Evolutionary conservation across 37 sponge, comb jelly and placozoan species (phyloP).

Genomic region (Aphrocallistes beatrix): DNA sequence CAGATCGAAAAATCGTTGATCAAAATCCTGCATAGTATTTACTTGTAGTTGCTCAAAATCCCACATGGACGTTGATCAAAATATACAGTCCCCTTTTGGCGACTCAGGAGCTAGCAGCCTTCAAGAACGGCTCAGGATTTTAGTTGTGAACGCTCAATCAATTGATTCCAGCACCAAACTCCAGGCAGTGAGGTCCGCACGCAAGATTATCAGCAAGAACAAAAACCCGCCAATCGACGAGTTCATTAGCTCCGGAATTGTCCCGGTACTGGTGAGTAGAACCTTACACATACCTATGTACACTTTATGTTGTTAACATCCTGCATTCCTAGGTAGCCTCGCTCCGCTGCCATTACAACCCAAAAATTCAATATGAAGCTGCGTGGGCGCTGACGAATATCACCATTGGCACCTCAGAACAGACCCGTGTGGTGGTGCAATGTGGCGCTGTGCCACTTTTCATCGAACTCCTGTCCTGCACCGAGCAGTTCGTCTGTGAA

Average conservation of each 20-base stretch:
- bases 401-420: conserved; percentile 80
- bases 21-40: too few relatives aligned
- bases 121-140: background rate
- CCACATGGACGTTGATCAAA: too few relatives aligned
- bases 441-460: conserved; percentile 71
- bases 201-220: conserved; percentile 69
- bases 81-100: too few relatives aligned
- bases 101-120: background rate
- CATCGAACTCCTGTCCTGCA: conserved; percentile 41
- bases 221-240: conserved; percentile 78
- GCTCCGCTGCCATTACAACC: conserved; percentile 31
- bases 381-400: conserved; percentile 94
- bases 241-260: conserved; percentile 66
- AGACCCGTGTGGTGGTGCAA: conserved; percentile 66
- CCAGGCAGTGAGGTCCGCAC: conserved; percentile 41
- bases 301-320: too few relatives aligned
- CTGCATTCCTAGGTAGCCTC: background rate
- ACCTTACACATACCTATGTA: too few relatives aligned
- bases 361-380: conserved; percentile 81
- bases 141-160: conserved; percentile 39
- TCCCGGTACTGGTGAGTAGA: conserved; percentile 62
- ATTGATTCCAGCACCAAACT: conserved; percentile 33
- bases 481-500: conserved; percentile 18
- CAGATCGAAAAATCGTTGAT: too few relatives aligned
- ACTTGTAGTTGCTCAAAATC: too few relatives aligned